These are phyloP conservation scores for Emydoidea blandingii DNA, from an alignment of 2,797 vertebrate genomes.

Conservation along the genomic window DNA sequence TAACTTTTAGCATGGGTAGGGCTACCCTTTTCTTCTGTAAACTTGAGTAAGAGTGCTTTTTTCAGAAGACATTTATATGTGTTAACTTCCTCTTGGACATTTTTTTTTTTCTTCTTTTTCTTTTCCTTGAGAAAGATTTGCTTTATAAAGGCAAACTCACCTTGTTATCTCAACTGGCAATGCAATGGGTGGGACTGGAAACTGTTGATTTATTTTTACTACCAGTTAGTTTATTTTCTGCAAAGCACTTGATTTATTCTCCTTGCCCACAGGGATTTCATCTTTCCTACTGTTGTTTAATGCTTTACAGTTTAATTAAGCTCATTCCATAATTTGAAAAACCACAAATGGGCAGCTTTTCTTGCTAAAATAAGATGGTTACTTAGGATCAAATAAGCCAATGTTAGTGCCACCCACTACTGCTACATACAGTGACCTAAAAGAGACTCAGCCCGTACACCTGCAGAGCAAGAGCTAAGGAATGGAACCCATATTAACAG, in stretches of 20 bases:
- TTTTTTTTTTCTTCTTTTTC: background rate
- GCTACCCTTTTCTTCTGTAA: background rate
- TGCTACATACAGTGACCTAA: conserved; percentile 2
- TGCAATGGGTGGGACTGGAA: conserved; percentile 45
- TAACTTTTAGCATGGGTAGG: background rate
- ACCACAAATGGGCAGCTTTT: conserved; percentile 51
- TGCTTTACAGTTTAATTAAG: conserved; percentile 77
- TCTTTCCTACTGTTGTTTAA: conserved; percentile 70
- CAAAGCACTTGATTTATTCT: conserved; percentile 50
- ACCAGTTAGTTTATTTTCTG: conserved; percentile 67
- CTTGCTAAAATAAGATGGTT: conserved; percentile 63
- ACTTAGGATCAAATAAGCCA: conserved; percentile 69
- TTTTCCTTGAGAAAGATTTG: background rate
- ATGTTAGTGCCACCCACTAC: conserved; percentile 28
- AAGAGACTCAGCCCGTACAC: conserved; percentile 37
- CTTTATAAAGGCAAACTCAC: conserved; percentile 1
- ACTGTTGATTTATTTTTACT: conserved; percentile 70
- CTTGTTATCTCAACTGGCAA: conserved; percentile 33
- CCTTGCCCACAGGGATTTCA: conserved; percentile 53
- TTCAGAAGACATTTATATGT: background rate
- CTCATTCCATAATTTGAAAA: conserved; percentile 72
- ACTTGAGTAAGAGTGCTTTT: background rate
- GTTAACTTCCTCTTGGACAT: background rate
- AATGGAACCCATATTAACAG: background rate
- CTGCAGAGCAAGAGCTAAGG: conserved; percentile 30